Base-by-base conservation (phyloP, 2,888 invertebrate species). In the Eurois occulta region DNA sequence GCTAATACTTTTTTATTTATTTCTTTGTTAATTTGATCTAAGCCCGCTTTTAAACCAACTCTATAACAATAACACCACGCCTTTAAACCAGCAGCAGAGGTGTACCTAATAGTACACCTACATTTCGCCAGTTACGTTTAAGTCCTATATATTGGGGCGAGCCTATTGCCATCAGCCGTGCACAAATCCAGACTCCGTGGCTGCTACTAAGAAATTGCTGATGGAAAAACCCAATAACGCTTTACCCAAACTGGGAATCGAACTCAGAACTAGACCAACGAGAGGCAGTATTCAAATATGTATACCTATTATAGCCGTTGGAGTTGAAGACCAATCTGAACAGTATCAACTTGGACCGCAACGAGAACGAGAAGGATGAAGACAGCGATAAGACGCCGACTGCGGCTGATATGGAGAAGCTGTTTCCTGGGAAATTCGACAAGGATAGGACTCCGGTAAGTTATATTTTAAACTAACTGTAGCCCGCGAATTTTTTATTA, bases 301-400 rank as follows among this genome's bases (percentile, higher is more conserved):
- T 58, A 18, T 60, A 7, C 8, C 1, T 32, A 60, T 60, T 60
- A 8, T 46, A 78, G 91, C 97, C 97, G 0, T 87, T 97, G 76
- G 97, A 97, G 80, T 91, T 97, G 77, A 97, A 97, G 92, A 96
- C 95, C 2, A 96, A 96, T 93, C 87, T 97, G 93, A 95, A 96
- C 84, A 93, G 89, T 84, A 91, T 94, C 7, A 92, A 87, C 38
- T 77, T 96, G 86, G 96, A 96, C 71, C 84, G 86, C 62, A 97
- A 97, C 83, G 97, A 97, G 77, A 97, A 96, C 86, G 97, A 97
- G 78, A 97, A 96, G 32, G 95, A 95, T 41, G 94, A 95, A 21
- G 94, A 94, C 10, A 90, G 88, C 4, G 96, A 96, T 58, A 93
- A 91, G 73, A 95, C 95, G 1, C 95, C 96, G 0, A 94, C 95